A percentile compares a stretch with the other conserved stretches of the same genome.
These are phyloP conservation scores for Atta texana DNA, from an alignment of 1,140 invertebrate genomes.

Conservation along the genomic window DNA sequence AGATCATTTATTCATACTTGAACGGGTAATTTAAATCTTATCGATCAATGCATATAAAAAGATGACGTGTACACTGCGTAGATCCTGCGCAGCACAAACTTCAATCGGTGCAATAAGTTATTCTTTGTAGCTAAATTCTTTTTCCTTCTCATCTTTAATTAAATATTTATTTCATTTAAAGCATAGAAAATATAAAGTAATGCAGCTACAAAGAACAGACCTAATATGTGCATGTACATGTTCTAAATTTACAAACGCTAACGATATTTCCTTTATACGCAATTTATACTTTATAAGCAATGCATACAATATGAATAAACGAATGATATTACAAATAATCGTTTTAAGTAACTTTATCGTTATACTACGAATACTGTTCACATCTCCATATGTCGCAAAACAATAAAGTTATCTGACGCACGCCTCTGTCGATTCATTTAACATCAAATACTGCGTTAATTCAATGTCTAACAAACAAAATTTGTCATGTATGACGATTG, in stretches of 20 bases:
- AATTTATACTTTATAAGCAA: background rate
- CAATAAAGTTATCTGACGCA: conserved; percentile 2
- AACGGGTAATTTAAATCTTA: background rate
- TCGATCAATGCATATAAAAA: background rate
- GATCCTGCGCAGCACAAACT: background rate
- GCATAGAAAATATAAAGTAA: background rate
- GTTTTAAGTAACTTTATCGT: conserved; percentile 11
- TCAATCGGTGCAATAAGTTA: background rate
- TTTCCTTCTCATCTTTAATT: background rate
- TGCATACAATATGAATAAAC: conserved; percentile 5
- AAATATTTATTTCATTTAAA: background rate
- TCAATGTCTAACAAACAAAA: background rate
- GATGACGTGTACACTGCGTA: background rate
- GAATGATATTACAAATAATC: background rate
- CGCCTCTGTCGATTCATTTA: background rate
- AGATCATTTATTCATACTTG: conserved; percentile 17
- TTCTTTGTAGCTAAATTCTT: background rate
- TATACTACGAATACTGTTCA: background rate
- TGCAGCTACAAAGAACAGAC: background rate
- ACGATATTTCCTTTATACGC: no score
- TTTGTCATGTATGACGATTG: conserved; percentile 1
- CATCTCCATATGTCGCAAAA: background rate
- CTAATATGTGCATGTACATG: background rate
- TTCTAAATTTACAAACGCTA: background rate
- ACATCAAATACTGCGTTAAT: background rate